Percentiles rank a stretch among this genome's conserved stretches.
phyloP scores from a whole-genome alignment of 2,797 vertebrate species.

The Acrocephalus scirpaceus region DNA sequence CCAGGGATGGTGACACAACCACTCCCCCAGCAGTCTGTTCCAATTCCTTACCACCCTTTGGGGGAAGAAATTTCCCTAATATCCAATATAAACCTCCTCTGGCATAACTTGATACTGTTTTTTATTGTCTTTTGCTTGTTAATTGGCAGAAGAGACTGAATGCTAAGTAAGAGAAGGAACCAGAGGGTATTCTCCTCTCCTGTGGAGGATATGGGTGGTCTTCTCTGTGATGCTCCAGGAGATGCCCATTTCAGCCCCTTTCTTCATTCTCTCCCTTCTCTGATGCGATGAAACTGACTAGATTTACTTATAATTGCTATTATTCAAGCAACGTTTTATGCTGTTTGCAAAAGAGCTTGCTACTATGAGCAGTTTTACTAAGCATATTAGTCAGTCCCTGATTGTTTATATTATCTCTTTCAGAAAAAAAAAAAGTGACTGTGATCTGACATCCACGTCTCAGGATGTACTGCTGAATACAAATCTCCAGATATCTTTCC shows the following conservation, averaged over 20 bases:
- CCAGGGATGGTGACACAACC: too few species aligned
- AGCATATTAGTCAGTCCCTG: neutral
- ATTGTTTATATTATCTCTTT: neutral
- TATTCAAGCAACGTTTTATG: neutral
- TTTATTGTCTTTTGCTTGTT: neutral
- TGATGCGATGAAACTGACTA: neutral
- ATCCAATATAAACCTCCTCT: neutral
- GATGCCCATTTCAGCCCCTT: neutral
- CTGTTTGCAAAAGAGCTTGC: neutral
- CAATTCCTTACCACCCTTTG: neutral
- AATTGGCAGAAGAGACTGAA: neutral
- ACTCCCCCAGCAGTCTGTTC: neutral
- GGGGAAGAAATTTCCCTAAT: neutral
- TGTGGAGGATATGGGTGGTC: neutral
- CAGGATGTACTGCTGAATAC: neutral
- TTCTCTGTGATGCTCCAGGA: neutral
- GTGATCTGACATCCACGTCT: neutral
- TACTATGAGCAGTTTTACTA: neutral
- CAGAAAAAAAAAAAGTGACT: neutral
- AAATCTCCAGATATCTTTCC: neutral
- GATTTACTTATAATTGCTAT: slow-evolving; percentile 21
- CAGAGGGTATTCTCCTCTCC: fast-evolving
- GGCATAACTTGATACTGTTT: neutral
- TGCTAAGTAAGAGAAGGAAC: neutral
- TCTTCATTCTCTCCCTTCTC: neutral